Percentiles rank a stretch among this genome's conserved stretches.
Conservation (phyloP, 2,113 vertebrate genomes). For the Dromiciops gliroides region DNA sequence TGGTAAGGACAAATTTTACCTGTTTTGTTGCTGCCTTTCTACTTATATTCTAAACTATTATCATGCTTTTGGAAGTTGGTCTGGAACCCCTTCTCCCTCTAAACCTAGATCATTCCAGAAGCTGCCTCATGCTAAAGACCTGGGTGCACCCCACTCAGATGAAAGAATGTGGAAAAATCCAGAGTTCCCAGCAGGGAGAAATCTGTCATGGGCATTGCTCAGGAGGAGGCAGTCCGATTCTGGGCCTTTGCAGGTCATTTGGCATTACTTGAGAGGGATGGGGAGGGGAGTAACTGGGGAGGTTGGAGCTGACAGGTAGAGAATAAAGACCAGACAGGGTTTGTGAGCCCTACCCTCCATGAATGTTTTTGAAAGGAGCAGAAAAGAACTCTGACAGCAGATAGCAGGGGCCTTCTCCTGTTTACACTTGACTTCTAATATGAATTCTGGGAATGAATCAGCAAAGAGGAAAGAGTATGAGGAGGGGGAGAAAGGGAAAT, state of each 20-base stretch:
- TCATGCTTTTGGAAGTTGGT: neutral
- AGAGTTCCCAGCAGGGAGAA: neutral
- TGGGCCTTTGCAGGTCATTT: slow-evolving; percentile 67
- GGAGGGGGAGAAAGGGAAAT: neutral
- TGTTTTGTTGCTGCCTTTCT: neutral
- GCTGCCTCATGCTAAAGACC: neutral
- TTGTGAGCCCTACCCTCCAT: slow-evolving; percentile 47
- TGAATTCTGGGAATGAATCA: slow-evolving; percentile 75
- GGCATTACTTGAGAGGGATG: slow-evolving; percentile 68
- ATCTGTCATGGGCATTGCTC: slow-evolving; percentile 32
- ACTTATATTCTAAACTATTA: neutral
- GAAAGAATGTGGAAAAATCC: neutral
- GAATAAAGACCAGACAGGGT: slow-evolving; percentile 71
- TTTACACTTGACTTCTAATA: slow-evolving; percentile 82
- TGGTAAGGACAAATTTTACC: neutral
- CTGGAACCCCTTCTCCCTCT: neutral
- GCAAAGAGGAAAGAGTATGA: slow-evolving; percentile 37
- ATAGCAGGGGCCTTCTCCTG: slow-evolving; percentile 74
- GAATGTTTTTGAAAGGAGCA: slow-evolving; percentile 58
- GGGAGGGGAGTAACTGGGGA: slow-evolving; percentile 62
- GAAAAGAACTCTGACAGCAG: slow-evolving; percentile 76
- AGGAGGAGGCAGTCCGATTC: slow-evolving; percentile 47
- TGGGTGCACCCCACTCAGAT: neutral
- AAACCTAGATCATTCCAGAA: neutral
- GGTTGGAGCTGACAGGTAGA: slow-evolving; percentile 71